Evolutionary conservation across 2,888 invertebrate genomes (phyloP).

Genomic region (Prostheceraeus crozeri): DNA sequence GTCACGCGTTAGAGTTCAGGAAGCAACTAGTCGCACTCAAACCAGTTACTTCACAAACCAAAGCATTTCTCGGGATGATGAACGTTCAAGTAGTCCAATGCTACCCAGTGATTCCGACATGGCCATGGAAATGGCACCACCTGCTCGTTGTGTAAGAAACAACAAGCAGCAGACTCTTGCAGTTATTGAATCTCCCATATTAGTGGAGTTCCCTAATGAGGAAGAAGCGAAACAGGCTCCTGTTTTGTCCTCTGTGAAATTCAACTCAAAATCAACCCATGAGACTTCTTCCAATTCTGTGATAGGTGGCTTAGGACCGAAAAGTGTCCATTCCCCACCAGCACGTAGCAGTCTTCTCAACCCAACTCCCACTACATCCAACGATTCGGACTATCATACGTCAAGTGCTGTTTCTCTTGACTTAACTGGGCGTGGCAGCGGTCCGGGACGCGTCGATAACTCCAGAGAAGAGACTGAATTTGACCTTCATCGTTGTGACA

Average conservation of each 20-base stretch:
- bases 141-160: slow-evolving; percentile 23
- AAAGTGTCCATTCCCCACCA: no score
- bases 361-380: slow-evolving; percentile 29
- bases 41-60: slow-evolving; percentile 4
- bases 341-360: neutral
- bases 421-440: no score
- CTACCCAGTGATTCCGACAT: slow-evolving; percentile 85
- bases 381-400: slow-evolving; percentile 38
- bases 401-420: slow-evolving; percentile 35
- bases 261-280: no score
- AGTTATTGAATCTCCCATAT: neutral
- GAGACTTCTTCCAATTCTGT: slow-evolving; percentile 9
- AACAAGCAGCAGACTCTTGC: slow-evolving; percentile 32
- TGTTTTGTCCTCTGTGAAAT: no score
- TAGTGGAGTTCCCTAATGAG: neutral
- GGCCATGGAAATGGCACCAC: slow-evolving; percentile 42
- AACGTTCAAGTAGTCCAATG: slow-evolving; percentile 78
- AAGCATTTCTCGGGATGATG: slow-evolving; percentile 59
- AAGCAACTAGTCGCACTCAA: slow-evolving; percentile 4
- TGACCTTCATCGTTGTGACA: slow-evolving; percentile 23
- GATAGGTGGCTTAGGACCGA: no score
- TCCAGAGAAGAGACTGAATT: slow-evolving; percentile 33
- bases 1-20: neutral
- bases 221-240: no score
- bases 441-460: no score